Conservation (phyloP, 2,113 vertebrate genomes). For the Pithys albifrons region DNA sequence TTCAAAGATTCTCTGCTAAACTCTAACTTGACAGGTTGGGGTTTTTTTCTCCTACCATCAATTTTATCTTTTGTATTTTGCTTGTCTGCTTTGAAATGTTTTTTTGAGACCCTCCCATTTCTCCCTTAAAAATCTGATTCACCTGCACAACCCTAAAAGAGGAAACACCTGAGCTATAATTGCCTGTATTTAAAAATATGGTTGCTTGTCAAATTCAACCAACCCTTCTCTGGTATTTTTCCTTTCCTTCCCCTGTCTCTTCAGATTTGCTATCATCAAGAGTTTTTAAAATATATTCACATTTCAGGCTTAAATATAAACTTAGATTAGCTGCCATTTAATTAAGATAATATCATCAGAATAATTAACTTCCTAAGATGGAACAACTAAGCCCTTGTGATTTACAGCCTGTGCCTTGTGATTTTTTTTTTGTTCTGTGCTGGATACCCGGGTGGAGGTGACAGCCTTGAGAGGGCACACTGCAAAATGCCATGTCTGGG, state of each 20-base stretch:
- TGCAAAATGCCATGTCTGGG: neutral
- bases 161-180: conserved; percentile 12
- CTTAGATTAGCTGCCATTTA: conserved; percentile 64
- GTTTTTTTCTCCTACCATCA: neutral
- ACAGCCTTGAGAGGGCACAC: neutral
- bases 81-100: conserved; percentile 43
- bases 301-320: conserved; percentile 65
- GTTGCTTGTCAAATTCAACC: conserved; percentile 57
- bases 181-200: conserved; percentile 43
- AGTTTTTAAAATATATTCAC: conserved; percentile 64
- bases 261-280: conserved; percentile 61
- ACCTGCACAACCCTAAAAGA: conserved; percentile 59
- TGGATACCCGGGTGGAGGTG: neutral
- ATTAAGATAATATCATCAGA: conserved; percentile 62
- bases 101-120: conserved; percentile 26
- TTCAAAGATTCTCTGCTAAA: neutral
- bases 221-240: conserved; percentile 66
- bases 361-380: conserved; percentile 58
- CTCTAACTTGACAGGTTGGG: neutral
- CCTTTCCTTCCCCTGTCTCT: conserved; percentile 69
- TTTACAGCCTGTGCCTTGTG: conserved; percentile 34
- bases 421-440: neutral
- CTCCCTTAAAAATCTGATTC: conserved; percentile 46
- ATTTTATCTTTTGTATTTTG: conserved; percentile 57
- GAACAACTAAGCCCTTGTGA: conserved; percentile 38